phyloP scores from a whole-genome alignment of 2,113 vertebrate genomes.

The Tamias sibiricus region DNA sequence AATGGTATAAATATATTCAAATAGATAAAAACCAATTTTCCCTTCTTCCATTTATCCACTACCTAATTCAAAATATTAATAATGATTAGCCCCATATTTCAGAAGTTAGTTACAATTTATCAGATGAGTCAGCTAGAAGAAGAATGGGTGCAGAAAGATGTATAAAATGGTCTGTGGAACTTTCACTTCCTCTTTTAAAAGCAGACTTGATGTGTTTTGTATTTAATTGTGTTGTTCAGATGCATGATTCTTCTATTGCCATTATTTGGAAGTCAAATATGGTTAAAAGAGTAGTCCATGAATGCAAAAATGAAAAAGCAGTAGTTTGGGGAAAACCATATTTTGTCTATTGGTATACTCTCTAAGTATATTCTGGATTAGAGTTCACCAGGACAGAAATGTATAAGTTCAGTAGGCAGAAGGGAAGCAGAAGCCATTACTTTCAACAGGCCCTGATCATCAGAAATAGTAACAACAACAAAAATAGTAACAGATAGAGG shows the following conservation, averaged over 20 bases:
- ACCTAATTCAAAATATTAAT: background rate
- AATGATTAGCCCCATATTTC: background rate
- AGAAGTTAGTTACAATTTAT: background rate
- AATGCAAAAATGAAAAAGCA: background rate
- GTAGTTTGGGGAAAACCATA: background rate
- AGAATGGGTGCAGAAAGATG: background rate
- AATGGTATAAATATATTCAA: background rate
- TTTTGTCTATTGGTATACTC: background rate
- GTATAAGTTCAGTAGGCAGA: background rate
- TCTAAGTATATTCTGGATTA: background rate
- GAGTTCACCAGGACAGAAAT: background rate
- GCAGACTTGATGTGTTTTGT: background rate
- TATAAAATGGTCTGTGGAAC: background rate
- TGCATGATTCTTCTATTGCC: background rate
- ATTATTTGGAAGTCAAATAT: background rate
- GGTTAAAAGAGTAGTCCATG: background rate
- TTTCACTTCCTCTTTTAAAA: background rate
- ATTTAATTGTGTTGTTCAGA: background rate
- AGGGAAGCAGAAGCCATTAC: background rate
- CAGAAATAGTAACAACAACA: background rate
- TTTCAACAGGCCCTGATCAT: background rate
- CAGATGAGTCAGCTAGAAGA: background rate
- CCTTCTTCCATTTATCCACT: background rate
- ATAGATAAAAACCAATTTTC: background rate
- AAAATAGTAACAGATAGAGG: background rate